A percentile compares a stretch with the other conserved stretches of the same genome.
These are phyloP conservation scores for Corydoras sp. DNA, from an alignment of 2,113 vertebrate genomes.

Conservation along the genomic window DNA sequence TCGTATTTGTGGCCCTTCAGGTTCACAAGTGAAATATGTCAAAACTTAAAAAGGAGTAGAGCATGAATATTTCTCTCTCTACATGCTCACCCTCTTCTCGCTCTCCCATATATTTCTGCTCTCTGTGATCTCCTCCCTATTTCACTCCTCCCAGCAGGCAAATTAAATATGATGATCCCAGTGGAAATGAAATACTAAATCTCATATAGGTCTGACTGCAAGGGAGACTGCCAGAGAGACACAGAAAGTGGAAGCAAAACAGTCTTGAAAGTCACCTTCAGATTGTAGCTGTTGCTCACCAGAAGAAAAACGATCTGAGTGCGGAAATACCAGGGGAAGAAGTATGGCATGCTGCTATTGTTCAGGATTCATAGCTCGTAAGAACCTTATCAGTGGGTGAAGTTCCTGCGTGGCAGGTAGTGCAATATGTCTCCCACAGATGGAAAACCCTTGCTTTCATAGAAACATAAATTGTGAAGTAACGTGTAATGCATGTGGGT, in stretches of 20 bases:
- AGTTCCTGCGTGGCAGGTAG: conserved; percentile 1
- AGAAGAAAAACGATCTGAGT: conserved; percentile 37
- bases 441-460: background rate
- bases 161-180: conserved; percentile 65
- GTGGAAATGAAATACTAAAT: conserved; percentile 67
- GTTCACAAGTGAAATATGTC: too few relatives aligned
- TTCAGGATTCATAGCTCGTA: background rate
- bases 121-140: background rate
- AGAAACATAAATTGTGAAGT: conserved; percentile 12
- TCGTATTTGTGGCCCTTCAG: too few relatives aligned
- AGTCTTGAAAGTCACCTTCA: conserved; percentile 64
- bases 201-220: conserved; percentile 47
- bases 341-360: conserved; percentile 28
- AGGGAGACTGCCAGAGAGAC: conserved; percentile 5
- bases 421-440: conserved; percentile 20
- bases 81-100: background rate
- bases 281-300: conserved; percentile 27
- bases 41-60: too few relatives aligned
- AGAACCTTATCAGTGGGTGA: conserved; percentile 39
- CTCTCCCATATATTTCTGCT: background rate
- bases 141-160: conserved; percentile 44
- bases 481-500: background rate
- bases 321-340: conserved; percentile 23
- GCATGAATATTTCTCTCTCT: background rate
- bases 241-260: conserved; percentile 21